phyloP scores from a whole-genome alignment of 1,140 invertebrate genomes.

The Drosophila ananassae region DNA sequence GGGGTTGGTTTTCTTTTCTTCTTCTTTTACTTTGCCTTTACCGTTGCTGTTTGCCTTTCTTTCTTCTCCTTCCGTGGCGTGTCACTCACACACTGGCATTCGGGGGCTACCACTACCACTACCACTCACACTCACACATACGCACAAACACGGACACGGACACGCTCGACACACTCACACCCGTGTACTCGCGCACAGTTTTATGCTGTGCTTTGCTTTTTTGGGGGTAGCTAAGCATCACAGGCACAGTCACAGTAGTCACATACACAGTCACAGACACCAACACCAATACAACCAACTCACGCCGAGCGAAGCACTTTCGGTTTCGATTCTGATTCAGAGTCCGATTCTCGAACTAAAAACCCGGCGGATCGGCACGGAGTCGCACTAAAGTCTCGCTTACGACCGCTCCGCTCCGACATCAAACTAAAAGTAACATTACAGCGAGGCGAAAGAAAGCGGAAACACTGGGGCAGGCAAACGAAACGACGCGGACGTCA shows the following conservation, averaged over 20 bases:
- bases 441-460: slow-evolving; percentile 72
- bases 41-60: no score
- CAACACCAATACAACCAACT: not conserved
- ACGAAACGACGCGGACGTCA: slow-evolving; percentile 56
- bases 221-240: slow-evolving; percentile 76
- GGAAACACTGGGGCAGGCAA: slow-evolving; percentile 80
- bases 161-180: slow-evolving; percentile 11
- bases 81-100: slow-evolving; percentile 46
- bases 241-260: slow-evolving; percentile 11
- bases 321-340: slow-evolving; percentile 70
- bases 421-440: slow-evolving; percentile 82
- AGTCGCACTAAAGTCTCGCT: slow-evolving; percentile 81
- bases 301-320: slow-evolving; percentile 72
- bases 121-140: slow-evolving; percentile 17
- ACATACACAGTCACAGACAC: no score
- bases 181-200: slow-evolving; percentile 68
- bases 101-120: slow-evolving; percentile 12
- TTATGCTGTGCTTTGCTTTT: slow-evolving; percentile 80
- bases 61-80: slow-evolving; percentile 36
- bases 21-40: slow-evolving; percentile 52
- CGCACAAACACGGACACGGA: not conserved
- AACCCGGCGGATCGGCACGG: slow-evolving; percentile 64
- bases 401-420: slow-evolving; percentile 76
- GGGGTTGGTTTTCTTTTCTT: slow-evolving; percentile 77
- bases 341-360: slow-evolving; percentile 63